Evolutionary conservation across 2,888 invertebrate species (phyloP).

Genomic region (Cyaniris semiargus): DNA sequence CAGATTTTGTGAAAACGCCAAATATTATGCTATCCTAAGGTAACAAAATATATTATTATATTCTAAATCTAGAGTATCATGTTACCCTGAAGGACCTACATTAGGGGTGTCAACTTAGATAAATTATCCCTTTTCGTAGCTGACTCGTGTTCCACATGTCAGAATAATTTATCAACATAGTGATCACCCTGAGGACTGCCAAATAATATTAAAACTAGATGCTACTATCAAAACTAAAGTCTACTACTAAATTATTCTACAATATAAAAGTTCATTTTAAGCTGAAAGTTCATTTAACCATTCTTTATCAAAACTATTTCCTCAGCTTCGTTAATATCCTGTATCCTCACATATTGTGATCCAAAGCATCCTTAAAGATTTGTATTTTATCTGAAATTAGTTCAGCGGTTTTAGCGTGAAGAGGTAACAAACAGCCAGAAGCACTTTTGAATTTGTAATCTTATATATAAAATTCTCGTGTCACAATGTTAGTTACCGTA

Average conservation of each 20-base stretch:
- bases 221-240: neutral
- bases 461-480: too few species aligned
- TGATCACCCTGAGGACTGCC: slow-evolving; percentile 40
- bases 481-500: too few species aligned
- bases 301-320: too few species aligned
- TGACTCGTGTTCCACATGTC: slow-evolving; percentile 49
- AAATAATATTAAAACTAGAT: slow-evolving; percentile 34
- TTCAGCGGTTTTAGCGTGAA: too few species aligned
- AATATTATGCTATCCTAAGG: neutral
- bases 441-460: too few species aligned
- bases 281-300: neutral
- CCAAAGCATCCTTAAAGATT: too few species aligned
- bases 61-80: slow-evolving; percentile 39
- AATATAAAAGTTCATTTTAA: neutral
- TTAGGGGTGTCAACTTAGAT: slow-evolving; percentile 58
- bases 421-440: too few species aligned
- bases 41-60: too few species aligned
- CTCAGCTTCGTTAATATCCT: neutral
- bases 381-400: too few species aligned
- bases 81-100: slow-evolving; percentile 47
- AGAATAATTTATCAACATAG: slow-evolving; percentile 47
- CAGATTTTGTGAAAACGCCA: too few species aligned
- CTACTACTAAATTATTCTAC: neutral
- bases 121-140: slow-evolving; percentile 64
- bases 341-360: too few species aligned